Base-by-base conservation (phyloP, 1,140 invertebrate species). In the Apis laboriosa region DNA sequence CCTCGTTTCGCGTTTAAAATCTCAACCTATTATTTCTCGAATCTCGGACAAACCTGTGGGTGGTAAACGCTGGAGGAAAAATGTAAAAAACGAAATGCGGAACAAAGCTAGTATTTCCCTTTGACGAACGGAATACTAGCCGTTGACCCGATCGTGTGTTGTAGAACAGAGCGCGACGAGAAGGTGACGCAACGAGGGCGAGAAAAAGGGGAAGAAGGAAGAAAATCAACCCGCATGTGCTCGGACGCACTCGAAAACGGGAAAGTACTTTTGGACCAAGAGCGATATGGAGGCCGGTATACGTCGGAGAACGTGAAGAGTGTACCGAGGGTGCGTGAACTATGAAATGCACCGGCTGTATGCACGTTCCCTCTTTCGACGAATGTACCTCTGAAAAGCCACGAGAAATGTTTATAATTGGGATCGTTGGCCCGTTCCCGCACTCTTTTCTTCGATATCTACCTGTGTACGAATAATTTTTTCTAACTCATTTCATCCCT, bases 361-460 rank as follows among this genome's bases (percentile, higher is more conserved):
- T 34, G 34, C 81, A 76, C 64, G 77, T 34, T 73, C 86, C 86
- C 84, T 86, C 70, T 82, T 88, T 79, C 77, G 77, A 68, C 85
- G 91, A 90, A 90, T 92, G 89, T 85, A 90, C 87, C 83, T 90
- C 85, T 82, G 86, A 89, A 92, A 91, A 87, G 86, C 86, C 77
- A 90, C 88, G 86, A 91, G 90, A 90, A 92, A 91, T 93, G 90
- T 93, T 93, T 93, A 90, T 93, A 92, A 93, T 92, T 93, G 91
- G 91, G 89, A 93, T 92, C 92, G 91, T 92, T 90, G 84, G 88
- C 89, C 88, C 88, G 84, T 85, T 86, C 78, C 34, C 86, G 73
- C 67, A 85, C 76, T 63, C 80, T 66, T 80, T 68, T 76, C 85
- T 80, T 34, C 34, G 43, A 63, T 88, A 24, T 43, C 24, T 19